Conservation (phyloP, 2,113 vertebrate genomes). For the Ptychochromis oligacanthus region DNA sequence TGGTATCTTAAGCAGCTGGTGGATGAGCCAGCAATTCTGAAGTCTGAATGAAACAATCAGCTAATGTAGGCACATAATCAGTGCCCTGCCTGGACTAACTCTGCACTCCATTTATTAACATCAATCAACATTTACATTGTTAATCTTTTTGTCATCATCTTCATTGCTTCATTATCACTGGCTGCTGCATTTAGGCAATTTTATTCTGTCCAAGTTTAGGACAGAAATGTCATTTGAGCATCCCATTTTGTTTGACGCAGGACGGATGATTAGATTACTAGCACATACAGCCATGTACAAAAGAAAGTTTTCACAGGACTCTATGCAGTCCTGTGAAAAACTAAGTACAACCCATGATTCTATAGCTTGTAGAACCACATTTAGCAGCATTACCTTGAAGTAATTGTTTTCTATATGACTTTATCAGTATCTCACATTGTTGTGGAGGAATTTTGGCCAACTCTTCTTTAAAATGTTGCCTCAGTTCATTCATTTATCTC, state of each 20-base stretch:
- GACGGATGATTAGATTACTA: neutral
- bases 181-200: neutral
- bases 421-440: neutral
- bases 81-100: neutral
- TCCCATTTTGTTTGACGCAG: neutral
- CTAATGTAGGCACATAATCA: neutral
- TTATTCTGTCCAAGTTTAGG: neutral
- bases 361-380: neutral
- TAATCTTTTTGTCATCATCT: neutral
- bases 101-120: neutral
- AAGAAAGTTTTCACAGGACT: too few species aligned
- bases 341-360: neutral
- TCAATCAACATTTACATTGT: neutral
- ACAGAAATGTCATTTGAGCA: neutral
- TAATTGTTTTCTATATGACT: neutral
- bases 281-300: neutral
- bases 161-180: neutral
- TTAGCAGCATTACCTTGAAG: neutral
- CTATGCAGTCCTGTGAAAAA: neutral
- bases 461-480: neutral
- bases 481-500: neutral
- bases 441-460: neutral
- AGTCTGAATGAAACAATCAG: constrained; percentile 36
- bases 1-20: neutral
- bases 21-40: neutral